These are phyloP conservation scores for Apoda limacodes DNA, from an alignment of 2,888 invertebrate genomes.

Conservation along the genomic window DNA sequence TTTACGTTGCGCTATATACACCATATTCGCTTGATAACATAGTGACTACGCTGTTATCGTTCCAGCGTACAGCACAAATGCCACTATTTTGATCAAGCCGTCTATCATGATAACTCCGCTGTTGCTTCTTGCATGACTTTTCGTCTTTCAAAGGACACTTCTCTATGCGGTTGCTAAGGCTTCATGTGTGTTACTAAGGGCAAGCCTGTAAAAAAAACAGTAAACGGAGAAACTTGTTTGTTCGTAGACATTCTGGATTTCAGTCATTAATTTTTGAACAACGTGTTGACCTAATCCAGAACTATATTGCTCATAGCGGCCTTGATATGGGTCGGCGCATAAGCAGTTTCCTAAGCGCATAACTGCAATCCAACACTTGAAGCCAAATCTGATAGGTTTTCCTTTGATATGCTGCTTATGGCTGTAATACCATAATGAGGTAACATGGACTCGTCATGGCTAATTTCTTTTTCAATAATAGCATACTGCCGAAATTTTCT, in stretches of 20 bases:
- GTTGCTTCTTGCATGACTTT: slow-evolving; percentile 11
- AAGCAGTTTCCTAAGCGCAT: no score
- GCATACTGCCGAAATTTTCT: no score
- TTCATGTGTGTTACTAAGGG: neutral
- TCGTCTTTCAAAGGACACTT: slow-evolving; percentile 5
- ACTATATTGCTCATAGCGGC: no score
- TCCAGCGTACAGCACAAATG: slow-evolving; percentile 16
- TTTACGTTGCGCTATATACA: no score
- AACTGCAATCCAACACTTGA: no score
- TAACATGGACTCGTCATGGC: no score
- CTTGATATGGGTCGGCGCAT: no score
- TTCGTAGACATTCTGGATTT: slow-evolving; percentile 1
- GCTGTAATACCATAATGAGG: no score
- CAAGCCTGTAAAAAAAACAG: slow-evolving; percentile 9
- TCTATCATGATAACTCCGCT: slow-evolving; percentile 8
- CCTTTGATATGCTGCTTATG: no score
- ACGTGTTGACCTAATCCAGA: slow-evolving; percentile 10
- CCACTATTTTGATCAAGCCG: slow-evolving; percentile 2
- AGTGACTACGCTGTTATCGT: slow-evolving; percentile 17
- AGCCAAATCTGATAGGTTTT: no score
- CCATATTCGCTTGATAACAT: slow-evolving; percentile 15
- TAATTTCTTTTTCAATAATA: no score
- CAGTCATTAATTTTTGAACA: slow-evolving; percentile 4
- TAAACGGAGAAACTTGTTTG: slow-evolving; percentile 10
- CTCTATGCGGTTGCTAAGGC: no score